Evolutionary conservation across 2,113 vertebrate genomes (phyloP).

Genomic region (Campylorhamphus procurvoides): DNA sequence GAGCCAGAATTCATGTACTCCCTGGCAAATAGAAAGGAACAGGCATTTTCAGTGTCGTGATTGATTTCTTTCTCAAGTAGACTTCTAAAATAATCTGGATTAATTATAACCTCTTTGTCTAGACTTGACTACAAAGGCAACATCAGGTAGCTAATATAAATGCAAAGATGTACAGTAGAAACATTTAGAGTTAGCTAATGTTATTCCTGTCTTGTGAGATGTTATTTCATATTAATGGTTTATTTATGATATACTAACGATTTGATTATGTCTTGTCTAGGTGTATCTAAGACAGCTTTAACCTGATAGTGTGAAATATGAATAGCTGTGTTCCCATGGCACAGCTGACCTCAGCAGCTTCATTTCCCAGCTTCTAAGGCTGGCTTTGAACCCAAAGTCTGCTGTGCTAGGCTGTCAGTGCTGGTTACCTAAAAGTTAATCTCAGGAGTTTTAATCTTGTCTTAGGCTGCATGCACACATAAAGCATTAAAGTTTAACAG

Average conservation of each 20-base stretch:
- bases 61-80: background rate
- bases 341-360: background rate
- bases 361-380: background rate
- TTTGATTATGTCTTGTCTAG: background rate
- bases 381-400: background rate
- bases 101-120: background rate
- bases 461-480: background rate
- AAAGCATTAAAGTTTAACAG: conserved; percentile 16
- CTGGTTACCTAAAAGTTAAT: background rate
- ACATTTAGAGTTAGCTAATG: background rate
- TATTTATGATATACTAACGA: background rate
- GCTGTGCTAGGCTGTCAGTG: background rate
- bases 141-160: background rate
- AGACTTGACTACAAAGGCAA: background rate
- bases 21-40: background rate
- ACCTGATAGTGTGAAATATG: background rate
- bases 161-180: background rate
- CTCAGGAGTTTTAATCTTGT: conserved; percentile 34
- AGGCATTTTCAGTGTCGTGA: background rate
- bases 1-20: background rate
- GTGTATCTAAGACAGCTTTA: background rate
- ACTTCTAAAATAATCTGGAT: background rate
- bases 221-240: background rate
- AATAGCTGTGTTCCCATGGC: background rate
- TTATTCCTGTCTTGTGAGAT: background rate